phyloP scores from a whole-genome alignment of 2,888 invertebrate species.

The Agriopis leucophaearia region DNA sequence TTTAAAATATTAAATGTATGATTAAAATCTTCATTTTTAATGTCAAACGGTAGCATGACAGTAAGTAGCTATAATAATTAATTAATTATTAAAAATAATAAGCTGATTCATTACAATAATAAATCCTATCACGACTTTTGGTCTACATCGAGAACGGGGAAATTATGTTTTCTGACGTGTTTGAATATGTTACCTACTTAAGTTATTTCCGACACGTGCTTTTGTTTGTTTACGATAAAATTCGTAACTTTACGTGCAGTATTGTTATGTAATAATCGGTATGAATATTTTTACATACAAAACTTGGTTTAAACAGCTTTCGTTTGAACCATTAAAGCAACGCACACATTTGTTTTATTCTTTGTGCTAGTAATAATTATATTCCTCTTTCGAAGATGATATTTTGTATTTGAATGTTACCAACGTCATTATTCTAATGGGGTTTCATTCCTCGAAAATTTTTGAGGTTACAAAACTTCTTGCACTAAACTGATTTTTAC shows the following conservation, averaged over 20 bases:
- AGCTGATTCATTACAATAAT: constrained; percentile 8
- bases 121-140: constrained; percentile 9
- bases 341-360: constrained; percentile 1
- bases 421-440: not conserved
- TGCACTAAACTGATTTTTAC: not conserved
- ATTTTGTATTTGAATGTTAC: not conserved
- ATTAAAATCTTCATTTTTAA: constrained; percentile 13
- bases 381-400: not conserved
- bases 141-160: constrained; percentile 10
- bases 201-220: constrained; percentile 31
- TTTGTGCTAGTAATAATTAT: not conserved
- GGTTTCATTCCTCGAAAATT: not conserved
- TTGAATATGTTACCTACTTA: constrained; percentile 11
- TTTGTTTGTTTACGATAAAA: constrained; percentile 29
- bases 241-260: constrained; percentile 30
- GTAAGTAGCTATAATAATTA: constrained; percentile 11
- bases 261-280: constrained; percentile 24
- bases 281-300: constrained; percentile 14
- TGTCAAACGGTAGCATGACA: constrained; percentile 27
- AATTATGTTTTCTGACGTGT: constrained; percentile 12
- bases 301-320: constrained; percentile 4
- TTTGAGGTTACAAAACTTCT: not conserved
- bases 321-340: not conserved
- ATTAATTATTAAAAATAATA: constrained; percentile 8
- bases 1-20: not conserved